Evolutionary conservation across 2,797 vertebrate species (phyloP).

Genomic region (Sebastes taczanowskii): DNA sequence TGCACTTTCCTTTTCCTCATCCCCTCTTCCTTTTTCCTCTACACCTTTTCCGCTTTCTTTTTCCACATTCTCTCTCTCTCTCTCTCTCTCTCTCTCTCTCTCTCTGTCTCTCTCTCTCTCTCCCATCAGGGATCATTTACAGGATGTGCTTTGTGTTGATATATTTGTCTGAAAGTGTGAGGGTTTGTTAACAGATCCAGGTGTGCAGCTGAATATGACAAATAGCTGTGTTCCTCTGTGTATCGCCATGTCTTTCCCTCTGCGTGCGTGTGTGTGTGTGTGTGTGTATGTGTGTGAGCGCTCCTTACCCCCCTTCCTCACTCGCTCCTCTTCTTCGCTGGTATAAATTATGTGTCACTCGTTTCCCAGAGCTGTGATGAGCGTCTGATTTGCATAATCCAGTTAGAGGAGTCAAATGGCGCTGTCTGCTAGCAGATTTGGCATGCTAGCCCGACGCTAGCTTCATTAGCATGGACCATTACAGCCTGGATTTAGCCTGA

Average conservation of each 20-base stretch:
- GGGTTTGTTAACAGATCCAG: constrained; percentile 11
- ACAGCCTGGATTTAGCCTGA: constrained; percentile 14
- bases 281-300: background rate
- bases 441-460: constrained; percentile 49
- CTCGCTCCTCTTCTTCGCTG: constrained; percentile 36
- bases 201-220: constrained; percentile 27
- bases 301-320: background rate
- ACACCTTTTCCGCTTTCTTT: background rate
- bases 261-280: background rate
- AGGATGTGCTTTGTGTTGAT: background rate
- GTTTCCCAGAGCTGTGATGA: constrained; percentile 44
- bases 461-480: constrained; percentile 55
- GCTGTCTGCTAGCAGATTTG: constrained; percentile 56
- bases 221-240: background rate
- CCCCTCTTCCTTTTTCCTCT: too few species aligned
- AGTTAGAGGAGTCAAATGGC: constrained; percentile 58
- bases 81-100: too few species aligned
- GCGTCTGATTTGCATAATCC: constrained; percentile 57
- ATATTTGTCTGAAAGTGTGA: background rate
- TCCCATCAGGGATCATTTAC: background rate
- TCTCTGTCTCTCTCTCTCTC: background rate
- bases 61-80: too few species aligned
- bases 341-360: constrained; percentile 44
- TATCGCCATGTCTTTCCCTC: background rate
- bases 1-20: background rate